Conservation (phyloP, 2,888 invertebrate species). For the Nephrotoma guestfalica region DNA sequence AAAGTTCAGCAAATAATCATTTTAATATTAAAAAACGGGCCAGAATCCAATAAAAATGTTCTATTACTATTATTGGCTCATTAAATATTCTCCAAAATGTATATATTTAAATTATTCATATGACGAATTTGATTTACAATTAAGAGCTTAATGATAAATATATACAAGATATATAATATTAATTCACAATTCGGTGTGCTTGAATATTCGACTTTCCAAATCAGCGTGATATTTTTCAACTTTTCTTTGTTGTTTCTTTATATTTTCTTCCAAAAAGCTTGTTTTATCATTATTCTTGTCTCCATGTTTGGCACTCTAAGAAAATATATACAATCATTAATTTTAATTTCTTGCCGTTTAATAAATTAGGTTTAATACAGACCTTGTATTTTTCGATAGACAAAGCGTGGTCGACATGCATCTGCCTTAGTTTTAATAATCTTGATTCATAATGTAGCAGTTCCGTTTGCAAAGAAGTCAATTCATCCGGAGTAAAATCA, state of each 20-base stretch:
- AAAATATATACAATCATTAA: not conserved
- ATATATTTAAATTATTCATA: no score
- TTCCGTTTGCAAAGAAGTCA: conserved; percentile 74
- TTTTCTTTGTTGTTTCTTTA: conserved; percentile 71
- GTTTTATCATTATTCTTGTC: conserved; percentile 45
- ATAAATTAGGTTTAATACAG: conserved; percentile 12
- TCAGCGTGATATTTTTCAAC: conserved; percentile 74
- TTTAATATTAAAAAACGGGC: no score
- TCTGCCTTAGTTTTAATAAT: conserved; percentile 63
- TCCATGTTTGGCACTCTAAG: conserved; percentile 40
- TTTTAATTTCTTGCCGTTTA: not conserved
- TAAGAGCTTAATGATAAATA: no score
- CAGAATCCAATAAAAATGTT: no score
- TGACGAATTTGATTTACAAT: no score
- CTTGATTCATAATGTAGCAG: conserved; percentile 66
- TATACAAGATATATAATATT: no score
- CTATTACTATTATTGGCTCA: no score
- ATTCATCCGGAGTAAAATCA: conserved; percentile 68
- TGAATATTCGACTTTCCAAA: conserved; percentile 61
- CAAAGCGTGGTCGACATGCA: conserved; percentile 68
- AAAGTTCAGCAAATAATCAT: no score
- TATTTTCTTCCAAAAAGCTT: conserved; percentile 53
- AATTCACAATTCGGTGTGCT: conserved; percentile 59
- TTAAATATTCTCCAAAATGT: no score
- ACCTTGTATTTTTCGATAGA: conserved; percentile 52